Evolutionary conservation across 2,888 invertebrate genomes (phyloP), one percentile per base, ranked within the genome.

Genomic region (Ophion ellenae): DNA sequence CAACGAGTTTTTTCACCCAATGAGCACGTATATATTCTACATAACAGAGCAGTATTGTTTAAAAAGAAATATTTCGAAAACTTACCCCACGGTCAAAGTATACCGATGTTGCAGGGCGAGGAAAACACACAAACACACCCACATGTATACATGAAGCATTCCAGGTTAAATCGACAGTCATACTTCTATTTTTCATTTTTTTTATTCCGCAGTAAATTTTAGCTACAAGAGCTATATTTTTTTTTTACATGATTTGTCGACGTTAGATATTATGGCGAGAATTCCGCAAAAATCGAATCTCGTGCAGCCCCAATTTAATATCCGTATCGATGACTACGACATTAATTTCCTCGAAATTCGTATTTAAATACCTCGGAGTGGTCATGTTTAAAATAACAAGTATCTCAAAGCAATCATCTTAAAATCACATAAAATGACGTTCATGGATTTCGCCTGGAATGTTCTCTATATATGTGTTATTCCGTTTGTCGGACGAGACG

Each of bases 1-100:
- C 88, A 81, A 32, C 32, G 85, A 74, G 88, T 66, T 66, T 66
- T 32, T 10, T 32, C n/a, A 2, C 36, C 73, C 59, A 45, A 86
- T 78, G 86, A 89, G 87, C 89, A 86, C 86, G 85, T 84, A 86
- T 85, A 87, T 82, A 81, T 64, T 83, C 71, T 81, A 76, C 78
- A 79, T 83, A 82, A 83, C 74, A 71, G 71, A 20, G 70, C 45
- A 59, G 77, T 77, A 66, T 83, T 73, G 77, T 40, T 81, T 45
- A 79, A 78, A 76, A 84, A 75, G 78, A 63, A 87, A 57, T 73
- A 81, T 81, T 59, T 67, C 45, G 59, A 67, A 24, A 57, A 66
- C 20, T 66, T 66, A 40, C 32, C 66, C 36, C 11, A 75, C 75
- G 64, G 28, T 63, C 17, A 17, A 28, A 74, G 61, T 20, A 28